Base-by-base conservation (phyloP, 2,888 invertebrate species). In the Drosophila neutralis region DNA sequence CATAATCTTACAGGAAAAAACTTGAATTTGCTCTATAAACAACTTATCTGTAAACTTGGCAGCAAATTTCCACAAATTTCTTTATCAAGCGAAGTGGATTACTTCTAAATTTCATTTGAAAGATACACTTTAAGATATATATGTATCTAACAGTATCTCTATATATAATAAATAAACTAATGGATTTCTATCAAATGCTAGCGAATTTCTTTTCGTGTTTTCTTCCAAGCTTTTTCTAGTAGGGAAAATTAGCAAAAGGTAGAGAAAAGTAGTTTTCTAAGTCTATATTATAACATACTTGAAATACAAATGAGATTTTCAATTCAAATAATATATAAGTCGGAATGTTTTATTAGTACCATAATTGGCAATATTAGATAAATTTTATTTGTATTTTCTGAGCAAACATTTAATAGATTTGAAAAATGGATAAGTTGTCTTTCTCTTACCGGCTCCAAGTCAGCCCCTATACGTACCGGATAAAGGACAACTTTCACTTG, bases 401-500 rank as follows among this genome's bases (percentile, higher is more conserved):
- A 1, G 0, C 21, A 4, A 13, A 21, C 10, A 15, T 45, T 45
- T 27, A 49, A 27, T 29, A 56, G n/a, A n/a, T 56, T n/a, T n/a
- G 0, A 38, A 38, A 18, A 18, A 4, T 15, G 2, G 18, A 8
- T 29, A 18, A 45, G 49, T 33, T n/a, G 13, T 56, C 13, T 56
- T 29, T n/a, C 45, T 45, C 15, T 38, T 21, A 31, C 65, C 54
- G 66, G 31, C 36, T 31, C 31, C 7, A 65, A 15, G 45, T 38
- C 66, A 53, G 45, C 33, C 53, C 36, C 27, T 31, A 31, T 36
- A 13, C 18, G 10, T n/a, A 36, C 24, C 45, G 45, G 45, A 53
- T 48, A 66, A 66, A 56, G 56, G 67, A 68, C 38, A 66, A 66
- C 67, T 68, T 68, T 68, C 67, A 66, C 67, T 68, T 38, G n/a